These are phyloP conservation scores for Platysternon megacephalum DNA, from an alignment of 2,113 vertebrate genomes.

Conservation along the genomic window DNA sequence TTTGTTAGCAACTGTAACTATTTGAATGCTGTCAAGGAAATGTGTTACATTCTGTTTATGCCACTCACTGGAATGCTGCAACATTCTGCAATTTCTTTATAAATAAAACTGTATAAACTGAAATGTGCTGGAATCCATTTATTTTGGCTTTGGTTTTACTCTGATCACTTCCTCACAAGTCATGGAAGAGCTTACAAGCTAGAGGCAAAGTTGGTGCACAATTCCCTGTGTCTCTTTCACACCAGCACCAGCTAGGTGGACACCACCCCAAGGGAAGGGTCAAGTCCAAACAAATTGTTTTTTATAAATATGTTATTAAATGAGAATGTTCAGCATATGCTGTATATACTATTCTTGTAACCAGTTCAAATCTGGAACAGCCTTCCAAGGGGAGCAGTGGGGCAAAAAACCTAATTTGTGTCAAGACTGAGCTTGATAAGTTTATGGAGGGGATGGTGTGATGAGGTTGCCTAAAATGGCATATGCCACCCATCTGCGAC, in stretches of 20 bases:
- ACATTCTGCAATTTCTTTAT: neutral
- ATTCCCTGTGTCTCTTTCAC: neutral
- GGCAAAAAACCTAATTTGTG: neutral
- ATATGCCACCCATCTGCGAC: neutral
- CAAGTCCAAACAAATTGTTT: neutral
- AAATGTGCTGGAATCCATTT: neutral
- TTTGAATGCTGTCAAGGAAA: neutral
- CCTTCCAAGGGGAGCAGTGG: neutral
- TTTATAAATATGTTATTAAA: neutral
- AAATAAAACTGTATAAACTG: neutral
- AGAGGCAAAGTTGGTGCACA: neutral
- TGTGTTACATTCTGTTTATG: neutral
- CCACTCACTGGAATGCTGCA: neutral
- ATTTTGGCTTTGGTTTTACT: neutral
- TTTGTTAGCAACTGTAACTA: neutral
- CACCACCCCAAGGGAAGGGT: neutral
- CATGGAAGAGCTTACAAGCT: neutral
- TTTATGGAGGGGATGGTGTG: neutral
- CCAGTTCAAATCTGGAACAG: neutral
- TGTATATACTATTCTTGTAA: neutral
- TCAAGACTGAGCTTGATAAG: neutral
- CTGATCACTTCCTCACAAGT: neutral
- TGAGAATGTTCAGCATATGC: neutral
- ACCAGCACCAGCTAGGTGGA: neutral
- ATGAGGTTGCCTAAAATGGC: neutral